Evolutionary conservation across 92 coral and sea anemone species (phyloP), one percentile per base, ranked within the genome.

Genomic region (Galaxea fascicularis): DNA sequence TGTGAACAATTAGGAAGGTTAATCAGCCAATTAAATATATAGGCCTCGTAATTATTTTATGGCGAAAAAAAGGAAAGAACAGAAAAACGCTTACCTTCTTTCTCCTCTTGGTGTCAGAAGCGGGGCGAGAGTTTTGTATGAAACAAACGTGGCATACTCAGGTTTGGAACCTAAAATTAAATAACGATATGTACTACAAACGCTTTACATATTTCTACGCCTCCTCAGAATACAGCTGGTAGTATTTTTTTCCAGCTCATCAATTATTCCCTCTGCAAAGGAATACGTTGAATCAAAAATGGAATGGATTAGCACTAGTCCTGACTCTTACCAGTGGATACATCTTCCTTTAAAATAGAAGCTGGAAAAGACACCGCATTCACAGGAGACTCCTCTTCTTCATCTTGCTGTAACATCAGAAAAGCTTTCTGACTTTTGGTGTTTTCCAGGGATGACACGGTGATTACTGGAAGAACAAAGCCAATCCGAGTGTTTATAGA

Each of bases 141-240:
- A 93, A n/a, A 92, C 93, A 73, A 89, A 80, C 3, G 98, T 91
- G 65, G 91, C 89, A 35, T 72, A 89, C 52, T 58, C 85, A 18
- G 87, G 88, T 75, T 82, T 82, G 26, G 71, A 44, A 52, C 68
- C 94, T 90, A 88, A 78, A 82, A 10, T 8, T 21, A 30, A 60
- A 28, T 18, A 49, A 31, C 46, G 12, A 21, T 15, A 39, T 57
- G 21, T 14, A 24, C 14, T 10, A 27, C 12, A 6, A 63, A 4
- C 13, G 17, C 11, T 49, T 4, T 49, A 10, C 11, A 2, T 49
- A 3, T 15, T 15, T 49, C 17, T 6, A 35, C 41, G 6, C 41
- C 41, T 35, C 41, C 41, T 2, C 41, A 35, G 41, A 35, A 2
- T 35, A 35, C 41, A 35, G 41, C 6, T 35, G 6, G 3, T 35